A percentile compares a stretch with the other conserved stretches of the same genome.
phyloP scores from a whole-genome alignment of 2,797 vertebrate species.

The Coracias cyanogaster region DNA sequence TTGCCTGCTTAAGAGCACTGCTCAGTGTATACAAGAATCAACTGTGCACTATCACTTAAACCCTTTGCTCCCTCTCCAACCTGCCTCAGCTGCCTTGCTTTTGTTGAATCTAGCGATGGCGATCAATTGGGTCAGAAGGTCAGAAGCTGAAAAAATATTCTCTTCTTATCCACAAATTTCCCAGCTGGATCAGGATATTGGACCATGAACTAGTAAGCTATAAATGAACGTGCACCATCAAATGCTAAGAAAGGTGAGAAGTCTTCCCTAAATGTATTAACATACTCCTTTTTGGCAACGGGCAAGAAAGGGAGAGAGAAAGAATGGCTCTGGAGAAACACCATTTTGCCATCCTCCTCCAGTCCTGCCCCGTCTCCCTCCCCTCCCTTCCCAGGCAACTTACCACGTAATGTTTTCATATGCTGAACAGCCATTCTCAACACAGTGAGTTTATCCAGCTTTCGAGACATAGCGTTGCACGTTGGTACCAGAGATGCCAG shows the following conservation, averaged over 20 bases:
- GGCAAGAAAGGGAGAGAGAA: not conserved
- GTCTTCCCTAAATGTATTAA: not conserved
- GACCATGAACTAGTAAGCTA: not conserved
- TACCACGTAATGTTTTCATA: constrained; percentile 97
- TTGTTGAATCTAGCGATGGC: not conserved
- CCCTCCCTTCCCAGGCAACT: constrained; percentile 7
- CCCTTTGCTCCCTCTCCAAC: not conserved
- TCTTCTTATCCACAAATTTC: not conserved
- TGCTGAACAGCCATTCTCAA: constrained; percentile 98
- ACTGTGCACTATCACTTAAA: not conserved
- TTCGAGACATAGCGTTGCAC: constrained; percentile 97
- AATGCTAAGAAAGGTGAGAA: not conserved
- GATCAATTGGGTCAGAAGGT: not conserved
- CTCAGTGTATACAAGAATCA: not conserved
- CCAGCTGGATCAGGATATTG: not conserved
- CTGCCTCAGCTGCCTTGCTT: not conserved
- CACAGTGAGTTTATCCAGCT: constrained; percentile 96
- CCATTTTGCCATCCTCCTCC: not conserved
- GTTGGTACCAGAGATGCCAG: constrained; percentile 96
- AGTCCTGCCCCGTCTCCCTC: not conserved
- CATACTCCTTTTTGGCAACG: not conserved
- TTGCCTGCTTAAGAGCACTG: not conserved
- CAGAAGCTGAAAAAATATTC: not conserved
- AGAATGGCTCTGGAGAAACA: accelerated
- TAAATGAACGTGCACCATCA: accelerated